Evolutionary conservation across 2,113 vertebrate species (phyloP), one percentile per base, ranked within the genome.

Genomic region (Zosterops borbonicus): DNA sequence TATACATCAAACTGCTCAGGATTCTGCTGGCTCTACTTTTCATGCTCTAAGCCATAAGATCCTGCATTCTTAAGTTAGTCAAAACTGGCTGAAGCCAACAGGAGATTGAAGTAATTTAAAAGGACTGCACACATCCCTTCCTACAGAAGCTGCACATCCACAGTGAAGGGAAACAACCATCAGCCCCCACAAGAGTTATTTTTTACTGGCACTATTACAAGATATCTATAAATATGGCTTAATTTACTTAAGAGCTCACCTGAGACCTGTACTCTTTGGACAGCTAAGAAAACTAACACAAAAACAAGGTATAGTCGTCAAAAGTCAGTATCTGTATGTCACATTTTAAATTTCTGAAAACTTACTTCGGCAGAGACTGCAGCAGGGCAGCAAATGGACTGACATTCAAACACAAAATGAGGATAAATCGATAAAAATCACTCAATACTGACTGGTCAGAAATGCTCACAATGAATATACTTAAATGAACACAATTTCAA

Each of bases 241-340:
- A 85, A 93, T 85, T 94, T 95, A 69, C 65, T 90, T 70, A 64
- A 76, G 44, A 90, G 42, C 68, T 92, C 69, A 95, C 39, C 46
- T 44, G 65, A 44, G 69, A 73, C 41, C n/a, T 84, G 17, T 22
- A 58, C 24, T 59, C 44, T 73, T 88, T 69, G 65, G 47, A 71
- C 22, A 69, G 60, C 33, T 42, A 31, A 55, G 73, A 64, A 88
- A 90, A 87, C 12, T 41, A 87, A 65, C 0, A 22, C 7, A 13
- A 88, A 91, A 86, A 2, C 20, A 90, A 52, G 0, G 0, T 31
- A 44, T 27, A 16, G 47, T 58, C 76, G 55, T n/a, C 50, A 94
- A 62, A 62, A 76, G 41, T 14, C 46, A 42, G 0, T 31, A 92
- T 46, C 29, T n/a, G 4, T 33, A 63, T 6, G 35, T 16, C 75